Conservation (phyloP, 2,797 vertebrate species). For the Monodelphis domestica region DNA sequence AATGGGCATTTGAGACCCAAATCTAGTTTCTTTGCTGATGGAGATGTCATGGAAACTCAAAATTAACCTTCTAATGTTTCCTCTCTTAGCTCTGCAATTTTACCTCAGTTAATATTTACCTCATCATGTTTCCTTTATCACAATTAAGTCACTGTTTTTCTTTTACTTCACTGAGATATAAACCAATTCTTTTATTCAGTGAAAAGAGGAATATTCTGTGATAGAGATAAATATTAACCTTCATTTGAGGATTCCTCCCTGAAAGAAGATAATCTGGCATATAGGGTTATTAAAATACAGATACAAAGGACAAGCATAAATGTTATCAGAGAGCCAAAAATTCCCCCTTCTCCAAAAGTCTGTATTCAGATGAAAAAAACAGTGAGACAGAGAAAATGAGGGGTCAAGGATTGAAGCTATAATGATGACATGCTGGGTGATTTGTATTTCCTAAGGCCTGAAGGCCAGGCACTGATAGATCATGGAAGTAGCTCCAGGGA, state of each 20-base stretch:
- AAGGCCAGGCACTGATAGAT: slow-evolving; percentile 44
- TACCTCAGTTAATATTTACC: not conserved
- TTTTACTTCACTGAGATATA: not conserved
- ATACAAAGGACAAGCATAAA: slow-evolving; percentile 22
- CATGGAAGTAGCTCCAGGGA: slow-evolving; percentile 8
- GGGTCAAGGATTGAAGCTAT: slow-evolving; percentile 42
- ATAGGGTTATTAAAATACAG: not conserved
- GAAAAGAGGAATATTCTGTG: not conserved
- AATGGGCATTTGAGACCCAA: not conserved
- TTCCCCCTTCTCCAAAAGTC: slow-evolving; percentile 25
- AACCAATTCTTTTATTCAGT: not conserved
- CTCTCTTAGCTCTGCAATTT: not conserved
- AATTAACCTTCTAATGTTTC: not conserved
- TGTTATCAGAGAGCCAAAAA: slow-evolving; percentile 35
- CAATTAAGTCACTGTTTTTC: not conserved
- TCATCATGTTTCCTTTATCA: not conserved
- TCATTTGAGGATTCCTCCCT: slow-evolving; percentile 25
- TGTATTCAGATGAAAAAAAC: slow-evolving; percentile 37
- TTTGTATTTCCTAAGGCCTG: slow-evolving; percentile 52
- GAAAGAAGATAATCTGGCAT: slow-evolving; percentile 24
- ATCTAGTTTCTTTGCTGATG: not conserved
- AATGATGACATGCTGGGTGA: slow-evolving; percentile 14
- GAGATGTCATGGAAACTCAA: accelerated
- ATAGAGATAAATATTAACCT: not conserved
- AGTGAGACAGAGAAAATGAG: slow-evolving; percentile 51